Evolutionary conservation across 2,113 vertebrate species (phyloP), one percentile per base, ranked within the genome.

Genomic region (Phalacrocorax aristotelis): DNA sequence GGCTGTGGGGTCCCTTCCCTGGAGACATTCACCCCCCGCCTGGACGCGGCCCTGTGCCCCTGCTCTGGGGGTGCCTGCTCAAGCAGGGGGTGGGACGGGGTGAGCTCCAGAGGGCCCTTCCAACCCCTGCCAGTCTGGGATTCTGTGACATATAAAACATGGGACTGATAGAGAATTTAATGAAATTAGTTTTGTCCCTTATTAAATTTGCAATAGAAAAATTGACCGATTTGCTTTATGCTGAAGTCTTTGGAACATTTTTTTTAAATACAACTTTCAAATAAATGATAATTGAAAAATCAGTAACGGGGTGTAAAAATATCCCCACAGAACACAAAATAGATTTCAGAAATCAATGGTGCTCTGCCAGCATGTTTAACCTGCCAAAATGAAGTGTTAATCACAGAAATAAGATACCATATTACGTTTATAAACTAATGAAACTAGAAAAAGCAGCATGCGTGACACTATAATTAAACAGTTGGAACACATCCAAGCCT

Each of bases 381-480:
- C 97, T 97, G 96, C 95, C 95, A 98, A 97, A 98, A 96, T 98
- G 98, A 98, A 98, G 98, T 97, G 98, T 98, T 98, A 98, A 98
- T 98, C 98, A 98, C 98, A 97, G 98, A 97, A 98, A 98, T 97
- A 96, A 97, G 98, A 98, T 97, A 97, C 97, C 96, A 97, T 98
- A 97, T 96, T 97, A 98, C 97, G 96, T 98, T 98, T 97, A 98
- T 98, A 98, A 98, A 98, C 98, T 98, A 98, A 98, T 98, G 98
- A 97, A 98, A 98, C 97, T 98, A 96, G 98, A 97, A 98, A 97
- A 97, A 98, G 98, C 98, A 98, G 98, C 98, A 96, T 95, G 86
- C 76, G 80, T 98, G 98, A 98, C 97, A 97, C 98, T 93, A 90
- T 98, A 98, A 98, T 98, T 98, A 98, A 98, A 97, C 97, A 96